Conservation (phyloP, 2,113 vertebrate genomes). For the Stigmatopora nigra region DNA sequence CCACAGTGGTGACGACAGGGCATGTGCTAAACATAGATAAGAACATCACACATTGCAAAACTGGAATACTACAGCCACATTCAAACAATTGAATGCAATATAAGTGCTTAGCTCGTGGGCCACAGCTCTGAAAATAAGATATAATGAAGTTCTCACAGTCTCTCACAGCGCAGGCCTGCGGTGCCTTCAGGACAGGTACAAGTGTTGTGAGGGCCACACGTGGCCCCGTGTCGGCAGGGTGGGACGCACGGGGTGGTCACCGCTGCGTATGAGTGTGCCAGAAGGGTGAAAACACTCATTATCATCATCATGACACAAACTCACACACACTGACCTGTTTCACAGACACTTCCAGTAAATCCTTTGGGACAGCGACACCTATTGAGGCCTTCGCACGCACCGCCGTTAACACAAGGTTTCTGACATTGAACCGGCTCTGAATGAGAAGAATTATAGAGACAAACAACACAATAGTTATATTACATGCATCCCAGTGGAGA, state of each 20-base stretch:
- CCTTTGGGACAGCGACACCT: conserved; percentile 66
- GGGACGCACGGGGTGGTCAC: conserved; percentile 71
- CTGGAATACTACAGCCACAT: not conserved
- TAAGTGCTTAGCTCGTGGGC: not conserved
- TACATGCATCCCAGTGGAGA: no score
- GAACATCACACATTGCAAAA: conserved; percentile 2
- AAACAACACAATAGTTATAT: not conserved
- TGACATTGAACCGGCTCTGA: conserved; percentile 69
- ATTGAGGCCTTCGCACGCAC: conserved; percentile 69
- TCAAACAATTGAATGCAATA: not conserved
- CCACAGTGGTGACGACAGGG: conserved; percentile 71
- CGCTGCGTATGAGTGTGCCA: conserved; percentile 36
- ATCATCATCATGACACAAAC: not conserved
- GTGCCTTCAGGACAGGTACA: conserved; percentile 71
- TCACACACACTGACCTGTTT: conserved; percentile 60
- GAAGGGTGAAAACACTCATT: not conserved
- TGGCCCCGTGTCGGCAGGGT: conserved; percentile 70
- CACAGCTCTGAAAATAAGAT: no score
- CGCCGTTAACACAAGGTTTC: conserved; percentile 61
- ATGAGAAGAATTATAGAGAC: not conserved
- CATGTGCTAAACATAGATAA: conserved; percentile 58
- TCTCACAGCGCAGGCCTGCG: conserved; percentile 70
- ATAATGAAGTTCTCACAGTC: conserved; percentile 58
- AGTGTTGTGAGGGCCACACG: conserved; percentile 70
- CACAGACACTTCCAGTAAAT: conserved; percentile 64